Evolutionary conservation across 2,113 vertebrate genomes (phyloP).

Genomic region (Melanotaenia duboulayi): DNA sequence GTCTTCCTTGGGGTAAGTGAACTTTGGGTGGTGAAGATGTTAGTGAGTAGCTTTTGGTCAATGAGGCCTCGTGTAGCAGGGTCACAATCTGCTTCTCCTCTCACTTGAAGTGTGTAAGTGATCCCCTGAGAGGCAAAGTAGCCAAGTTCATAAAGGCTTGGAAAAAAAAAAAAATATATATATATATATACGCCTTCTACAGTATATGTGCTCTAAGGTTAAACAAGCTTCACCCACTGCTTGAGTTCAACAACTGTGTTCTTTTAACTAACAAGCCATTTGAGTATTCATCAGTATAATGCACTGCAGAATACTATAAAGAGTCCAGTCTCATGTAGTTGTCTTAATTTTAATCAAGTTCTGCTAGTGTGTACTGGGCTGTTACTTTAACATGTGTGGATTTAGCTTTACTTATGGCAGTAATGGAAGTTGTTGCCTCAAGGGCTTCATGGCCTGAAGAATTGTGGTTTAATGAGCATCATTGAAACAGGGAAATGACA

Average conservation of each 20-base stretch:
- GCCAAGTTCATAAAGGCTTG: conserved; percentile 49
- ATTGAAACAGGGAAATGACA: conserved; percentile 75
- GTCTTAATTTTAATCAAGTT: conserved; percentile 64
- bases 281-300: conserved; percentile 71
- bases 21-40: conserved; percentile 63
- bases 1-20: conserved; percentile 58
- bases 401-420: conserved; percentile 69
- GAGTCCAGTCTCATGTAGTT: conserved; percentile 58
- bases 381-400: conserved; percentile 66
- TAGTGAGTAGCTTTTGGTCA: conserved; percentile 76
- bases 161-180: conserved; percentile 18
- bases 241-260: conserved; percentile 50
- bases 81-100: conserved; percentile 71
- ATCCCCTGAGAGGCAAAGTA: conserved; percentile 70
- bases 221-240: conserved; percentile 54
- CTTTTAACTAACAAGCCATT: conserved; percentile 71
- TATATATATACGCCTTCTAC: conserved; percentile 45
- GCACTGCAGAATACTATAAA: conserved; percentile 56
- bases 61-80: conserved; percentile 71
- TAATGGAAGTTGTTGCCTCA: conserved; percentile 75
- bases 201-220: conserved; percentile 41
- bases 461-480: conserved; percentile 82
- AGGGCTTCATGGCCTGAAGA: conserved; percentile 76
- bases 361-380: conserved; percentile 50
- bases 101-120: conserved; percentile 79